Evolutionary conservation across 2,888 invertebrate genomes (phyloP).

Genomic region (Thelaira solivaga): DNA sequence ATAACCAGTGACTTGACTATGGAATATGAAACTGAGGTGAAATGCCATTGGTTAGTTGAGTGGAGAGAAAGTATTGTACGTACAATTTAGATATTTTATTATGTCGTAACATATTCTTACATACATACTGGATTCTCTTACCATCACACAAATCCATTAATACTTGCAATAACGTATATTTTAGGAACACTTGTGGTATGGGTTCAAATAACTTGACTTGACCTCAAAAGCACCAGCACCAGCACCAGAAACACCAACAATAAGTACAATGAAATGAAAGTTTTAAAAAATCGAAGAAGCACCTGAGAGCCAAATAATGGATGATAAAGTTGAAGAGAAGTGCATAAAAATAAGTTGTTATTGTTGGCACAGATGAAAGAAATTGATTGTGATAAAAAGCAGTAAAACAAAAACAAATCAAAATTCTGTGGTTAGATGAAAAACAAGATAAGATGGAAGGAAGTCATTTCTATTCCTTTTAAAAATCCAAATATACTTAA

Average conservation of each 20-base stretch:
- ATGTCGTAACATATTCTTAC: no score
- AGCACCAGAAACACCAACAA: background rate
- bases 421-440: slow-evolving; percentile 44
- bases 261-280: slow-evolving; percentile 22
- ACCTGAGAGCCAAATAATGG: slow-evolving; percentile 26
- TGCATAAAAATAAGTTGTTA: slow-evolving; percentile 52
- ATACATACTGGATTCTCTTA: slow-evolving; percentile 36
- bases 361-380: slow-evolving; percentile 36
- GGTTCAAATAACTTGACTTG: slow-evolving; percentile 42
- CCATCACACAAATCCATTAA: background rate
- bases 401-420: slow-evolving; percentile 54
- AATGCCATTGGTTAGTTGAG: slow-evolving; percentile 71
- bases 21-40: slow-evolving; percentile 67
- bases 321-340: slow-evolving; percentile 29
- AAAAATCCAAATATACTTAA: background rate
- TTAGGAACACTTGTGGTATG: slow-evolving; percentile 28
- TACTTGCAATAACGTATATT: no score
- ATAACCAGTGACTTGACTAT: slow-evolving; percentile 73
- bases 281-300: slow-evolving; percentile 18
- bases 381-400: slow-evolving; percentile 34
- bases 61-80: slow-evolving; percentile 45
- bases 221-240: no score
- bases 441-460: slow-evolving; percentile 20
- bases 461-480: slow-evolving; percentile 10
- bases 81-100: slow-evolving; percentile 37